Evolutionary conservation across 2,113 vertebrate genomes (phyloP).

Genomic region (Laterallus jamaicensis): DNA sequence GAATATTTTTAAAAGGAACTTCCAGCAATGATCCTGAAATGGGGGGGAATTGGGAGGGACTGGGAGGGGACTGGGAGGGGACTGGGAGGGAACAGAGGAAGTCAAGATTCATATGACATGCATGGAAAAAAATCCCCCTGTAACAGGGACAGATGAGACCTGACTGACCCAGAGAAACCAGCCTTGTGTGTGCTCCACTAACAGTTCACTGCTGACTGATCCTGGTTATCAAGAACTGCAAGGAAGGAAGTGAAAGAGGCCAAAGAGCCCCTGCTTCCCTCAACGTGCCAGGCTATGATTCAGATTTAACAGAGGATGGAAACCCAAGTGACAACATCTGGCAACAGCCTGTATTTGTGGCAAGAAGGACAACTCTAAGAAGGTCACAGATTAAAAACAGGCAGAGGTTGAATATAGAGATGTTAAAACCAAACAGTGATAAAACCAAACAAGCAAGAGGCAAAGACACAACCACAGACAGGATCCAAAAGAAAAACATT

Average conservation of each 20-base stretch:
- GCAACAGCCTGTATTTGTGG: not conserved
- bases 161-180: not conserved
- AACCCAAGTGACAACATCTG: not conserved
- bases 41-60: too few species aligned
- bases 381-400: not conserved
- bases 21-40: not conserved
- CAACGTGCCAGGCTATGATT: not conserved
- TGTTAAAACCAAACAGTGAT: not conserved
- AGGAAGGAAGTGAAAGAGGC: not conserved
- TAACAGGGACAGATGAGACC: not conserved
- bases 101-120: not conserved
- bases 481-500: not conserved
- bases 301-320: not conserved
- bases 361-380: not conserved
- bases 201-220: fast-evolving
- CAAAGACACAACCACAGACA: not conserved
- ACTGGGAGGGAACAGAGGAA: not conserved
- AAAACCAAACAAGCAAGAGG: not conserved
- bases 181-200: not conserved
- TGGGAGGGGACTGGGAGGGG: too few species aligned
- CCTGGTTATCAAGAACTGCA: not conserved
- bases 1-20: not conserved
- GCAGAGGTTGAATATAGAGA: not conserved
- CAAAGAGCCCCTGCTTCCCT: not conserved
- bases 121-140: not conserved